Evolutionary conservation across 1,140 invertebrate species (phyloP).

Genomic region (Drosophila dunni): DNA sequence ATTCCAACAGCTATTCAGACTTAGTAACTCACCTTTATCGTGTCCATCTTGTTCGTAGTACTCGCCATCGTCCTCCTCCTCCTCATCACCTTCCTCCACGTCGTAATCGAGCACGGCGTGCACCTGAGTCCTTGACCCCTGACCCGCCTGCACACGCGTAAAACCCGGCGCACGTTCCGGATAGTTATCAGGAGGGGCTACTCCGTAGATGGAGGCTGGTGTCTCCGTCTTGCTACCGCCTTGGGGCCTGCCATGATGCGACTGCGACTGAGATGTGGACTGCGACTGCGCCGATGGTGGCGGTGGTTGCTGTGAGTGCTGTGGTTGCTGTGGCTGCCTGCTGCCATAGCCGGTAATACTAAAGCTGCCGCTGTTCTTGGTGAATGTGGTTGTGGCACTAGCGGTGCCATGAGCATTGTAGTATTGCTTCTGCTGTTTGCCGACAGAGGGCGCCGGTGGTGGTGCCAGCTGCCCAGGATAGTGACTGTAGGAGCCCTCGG

Average conservation of each 20-base stretch:
- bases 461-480: slow-evolving; percentile 58
- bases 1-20: not conserved
- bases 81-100: slow-evolving; percentile 81
- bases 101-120: slow-evolving; percentile 84
- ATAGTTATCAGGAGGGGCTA: slow-evolving; percentile 66
- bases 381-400: slow-evolving; percentile 66
- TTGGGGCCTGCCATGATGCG: slow-evolving; percentile 29
- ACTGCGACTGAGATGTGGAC: not conserved
- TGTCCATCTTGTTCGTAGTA: slow-evolving; percentile 65
- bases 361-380: slow-evolving; percentile 74
- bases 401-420: slow-evolving; percentile 72
- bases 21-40: slow-evolving; percentile 55
- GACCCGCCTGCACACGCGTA: slow-evolving; percentile 80
- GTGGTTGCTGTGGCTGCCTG: slow-evolving; percentile 38
- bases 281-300: slow-evolving; percentile 27
- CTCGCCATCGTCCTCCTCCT: slow-evolving; percentile 72
- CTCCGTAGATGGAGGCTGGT: slow-evolving; percentile 66
- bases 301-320: slow-evolving; percentile 32
- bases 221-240: slow-evolving; percentile 56
- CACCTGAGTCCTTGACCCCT: slow-evolving; percentile 80
- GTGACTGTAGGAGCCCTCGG: slow-evolving; percentile 63
- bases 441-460: slow-evolving; percentile 9
- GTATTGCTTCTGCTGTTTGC: slow-evolving; percentile 64
- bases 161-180: slow-evolving; percentile 81
- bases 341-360: slow-evolving; percentile 75